Evolutionary conservation across 2,888 invertebrate species (phyloP), one percentile per base, ranked within the genome.

Genomic region (Drosophila lutescens): DNA sequence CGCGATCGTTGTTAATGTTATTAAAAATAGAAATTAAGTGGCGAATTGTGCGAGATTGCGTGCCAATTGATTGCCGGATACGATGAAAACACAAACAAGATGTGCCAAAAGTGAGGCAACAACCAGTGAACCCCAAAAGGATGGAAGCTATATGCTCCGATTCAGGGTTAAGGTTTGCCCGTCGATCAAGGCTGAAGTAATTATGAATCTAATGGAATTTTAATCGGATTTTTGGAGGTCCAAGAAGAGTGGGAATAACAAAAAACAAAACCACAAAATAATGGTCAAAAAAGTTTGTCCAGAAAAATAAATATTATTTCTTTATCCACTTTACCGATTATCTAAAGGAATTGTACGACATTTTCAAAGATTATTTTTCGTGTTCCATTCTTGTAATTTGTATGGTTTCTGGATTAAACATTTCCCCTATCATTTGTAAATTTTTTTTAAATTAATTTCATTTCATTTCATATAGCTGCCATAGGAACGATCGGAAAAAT

Each of bases 41-140:
- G 88, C 83, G 81, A 82, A 80, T 84, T 80, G 87, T 77, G 81
- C 61, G 74, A 76, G 83, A 83, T 79, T 87, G 86, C 69, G 88
- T 83, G 88, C 86, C 86, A 87, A 83, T 83, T 85, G 88, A 83
- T 83, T 82, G 86, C 79, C 88, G 88, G 83, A 87, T 82, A 83
- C 85, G 79, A 85, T 85, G 49, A 59, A 68, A 69, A 62, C 55
- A 69, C 58, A 59, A 63, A 74, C 40, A 66, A 74, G 46, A 67
- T 67, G 47, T 32, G 41, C 65, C 70, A 73, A 49, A 34, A 13
- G 32, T 34, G 49, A 34, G 34, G 49, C 49, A 49, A 34, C 13
- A 49, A 34, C 13, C 12, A 32, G 15, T 6, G 13, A 43, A 34
- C 12, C 32, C 40, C 17, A 20, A 32, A 46, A 23, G 17, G 32